Evolutionary conservation across 2,797 vertebrate species (phyloP), one percentile per base, ranked within the genome.

Genomic region (Synaphobranchus kaupii): DNA sequence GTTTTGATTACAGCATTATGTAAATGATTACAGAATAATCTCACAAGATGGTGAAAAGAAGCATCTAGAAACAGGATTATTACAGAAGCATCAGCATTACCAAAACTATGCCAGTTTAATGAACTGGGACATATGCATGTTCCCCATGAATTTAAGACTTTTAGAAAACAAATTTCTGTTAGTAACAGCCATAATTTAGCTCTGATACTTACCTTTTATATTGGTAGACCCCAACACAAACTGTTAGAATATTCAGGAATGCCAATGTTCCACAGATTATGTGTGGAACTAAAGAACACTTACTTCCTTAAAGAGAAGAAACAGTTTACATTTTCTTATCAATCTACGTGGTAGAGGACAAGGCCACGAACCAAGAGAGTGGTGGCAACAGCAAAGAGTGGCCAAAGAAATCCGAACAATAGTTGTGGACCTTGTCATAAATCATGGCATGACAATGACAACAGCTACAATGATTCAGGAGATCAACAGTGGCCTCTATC

Each of bases 141-240:
- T 8, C 4, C 20, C 22, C n/a, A 10, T 31, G 10, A n/a, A 71
- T 71, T n/a, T 25, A 66, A 66, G 22, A 13, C 22, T n/a, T 71
- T 10, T 10, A 20, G 66, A 10, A 68, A n/a, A 66, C 22, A 66
- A 22, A 4, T n/a, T n/a, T n/a, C n/a, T n/a, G n/a, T n/a, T n/a
- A n/a, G n/a, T n/a, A n/a, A n/a, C n/a, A n/a, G n/a, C n/a, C n/a
- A n/a, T n/a, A n/a, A n/a, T n/a, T n/a, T n/a, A n/a, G n/a, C n/a
- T n/a, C n/a, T n/a, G n/a, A n/a, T n/a, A 71, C 66, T 71, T 71
- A 10, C 66, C 66, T 71, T 71, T 71, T 71, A 71, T 71, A 71
- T 71, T 31, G 31, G 66, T 71, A 31, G n/a, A 71, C 66, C 8
- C 7, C 66, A 71, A 31, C 6, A 12, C 66, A 28, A 71, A 71